Conservation (phyloP, 2,113 vertebrate genomes). For the Gallinago media region DNA sequence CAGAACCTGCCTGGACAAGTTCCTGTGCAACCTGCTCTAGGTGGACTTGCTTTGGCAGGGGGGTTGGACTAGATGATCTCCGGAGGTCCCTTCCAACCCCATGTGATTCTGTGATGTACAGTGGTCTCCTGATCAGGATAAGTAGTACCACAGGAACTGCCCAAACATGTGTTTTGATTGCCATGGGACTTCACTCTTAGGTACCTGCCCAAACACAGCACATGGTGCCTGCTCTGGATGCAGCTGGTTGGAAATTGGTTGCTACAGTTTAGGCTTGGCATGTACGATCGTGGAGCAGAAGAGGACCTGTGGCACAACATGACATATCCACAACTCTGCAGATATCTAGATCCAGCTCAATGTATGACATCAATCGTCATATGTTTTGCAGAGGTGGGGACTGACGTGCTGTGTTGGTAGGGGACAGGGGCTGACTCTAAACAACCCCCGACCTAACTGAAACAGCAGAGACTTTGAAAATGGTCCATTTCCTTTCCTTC, state of each 20-base stretch:
- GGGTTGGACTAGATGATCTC: too few relatives aligned
- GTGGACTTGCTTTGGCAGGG: too few relatives aligned
- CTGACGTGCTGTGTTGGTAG: neutral
- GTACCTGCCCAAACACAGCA: neutral
- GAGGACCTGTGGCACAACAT: neutral
- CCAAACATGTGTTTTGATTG: neutral
- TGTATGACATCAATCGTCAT: neutral
- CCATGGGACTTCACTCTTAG: accelerated
- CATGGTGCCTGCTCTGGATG: neutral
- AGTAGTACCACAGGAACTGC: accelerated
- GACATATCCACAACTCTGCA: neutral
- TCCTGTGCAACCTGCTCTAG: too few relatives aligned
- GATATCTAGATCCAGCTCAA: neutral
- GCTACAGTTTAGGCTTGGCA: neutral
- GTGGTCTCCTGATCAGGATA: neutral
- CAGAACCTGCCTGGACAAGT: too few relatives aligned
- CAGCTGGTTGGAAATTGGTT: neutral
- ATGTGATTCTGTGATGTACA: neutral
- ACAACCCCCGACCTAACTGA: neutral
- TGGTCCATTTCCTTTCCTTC: neutral
- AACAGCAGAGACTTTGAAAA: neutral
- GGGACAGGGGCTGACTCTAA: too few relatives aligned
- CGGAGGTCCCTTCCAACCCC: too few relatives aligned
- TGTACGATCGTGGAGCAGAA: neutral
- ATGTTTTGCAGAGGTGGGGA: neutral